phyloP scores from a whole-genome alignment of 1,140 invertebrate species.

The Sarcophaga peregrina region DNA sequence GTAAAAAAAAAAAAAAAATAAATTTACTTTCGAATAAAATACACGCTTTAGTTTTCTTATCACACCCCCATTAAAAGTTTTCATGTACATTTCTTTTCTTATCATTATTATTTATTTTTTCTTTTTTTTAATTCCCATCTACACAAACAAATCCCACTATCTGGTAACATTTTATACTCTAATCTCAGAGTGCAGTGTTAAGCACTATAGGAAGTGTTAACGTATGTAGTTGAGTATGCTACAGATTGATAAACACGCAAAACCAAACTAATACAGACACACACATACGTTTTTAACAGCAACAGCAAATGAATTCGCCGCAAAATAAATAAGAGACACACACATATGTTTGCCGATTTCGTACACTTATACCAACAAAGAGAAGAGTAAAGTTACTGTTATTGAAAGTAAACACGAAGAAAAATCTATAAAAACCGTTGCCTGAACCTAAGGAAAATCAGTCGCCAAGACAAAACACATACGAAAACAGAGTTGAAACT shows the following conservation, averaged over 20 bases:
- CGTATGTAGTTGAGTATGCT: neutral
- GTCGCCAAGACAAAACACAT: neutral
- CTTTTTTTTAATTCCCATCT: too few species aligned
- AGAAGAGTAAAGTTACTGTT: neutral
- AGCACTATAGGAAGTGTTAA: neutral
- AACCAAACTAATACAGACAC: neutral
- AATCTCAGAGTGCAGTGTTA: neutral
- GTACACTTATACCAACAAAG: neutral
- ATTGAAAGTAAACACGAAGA: neutral
- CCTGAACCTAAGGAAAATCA: neutral
- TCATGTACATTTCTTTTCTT: too few species aligned
- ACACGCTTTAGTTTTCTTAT: too few species aligned
- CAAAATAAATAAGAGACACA: neutral
- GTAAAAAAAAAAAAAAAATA: too few species aligned
- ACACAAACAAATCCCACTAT: neutral
- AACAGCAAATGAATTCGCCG: slow-evolving; percentile 15
- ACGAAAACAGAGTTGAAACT: neutral
- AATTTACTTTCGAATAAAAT: too few species aligned
- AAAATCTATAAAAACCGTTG: slow-evolving; percentile 16
- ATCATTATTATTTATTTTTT: too few species aligned
- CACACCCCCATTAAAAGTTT: too few species aligned
- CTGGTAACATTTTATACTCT: neutral
- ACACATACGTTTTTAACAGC: too few species aligned
- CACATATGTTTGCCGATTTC: neutral
- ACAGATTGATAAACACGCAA: neutral